Base-by-base conservation (phyloP, 1,140 invertebrate genomes). In the Pygmarrhopalites habei region DNA sequence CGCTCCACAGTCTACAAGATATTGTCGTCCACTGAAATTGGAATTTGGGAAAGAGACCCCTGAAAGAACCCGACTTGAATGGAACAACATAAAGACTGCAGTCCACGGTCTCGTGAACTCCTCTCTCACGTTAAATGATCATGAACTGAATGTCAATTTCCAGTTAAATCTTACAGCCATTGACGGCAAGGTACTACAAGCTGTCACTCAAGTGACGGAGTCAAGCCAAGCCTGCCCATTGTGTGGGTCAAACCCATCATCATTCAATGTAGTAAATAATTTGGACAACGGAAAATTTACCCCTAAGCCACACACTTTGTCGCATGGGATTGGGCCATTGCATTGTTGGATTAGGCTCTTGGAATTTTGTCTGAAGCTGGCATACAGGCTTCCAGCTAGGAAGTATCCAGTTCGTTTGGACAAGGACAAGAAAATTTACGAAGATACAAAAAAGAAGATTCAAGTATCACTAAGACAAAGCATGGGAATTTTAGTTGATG, bases 401-500 rank as follows among this genome's bases (percentile, higher is more conserved):
- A 12, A n/a, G 12, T 12, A 12, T 12, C 39, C 12, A n/a, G 39
- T n/a, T 12, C 12, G 39, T 12, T 41, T n/a, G n/a, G 39, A 41
- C 39, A 41, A 12, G 12, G n/a, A 41, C n/a, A 41, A 41, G 39
- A 12, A 41, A 41, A 12, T 41, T 41, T 12, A 12, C 12, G 39
- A 41, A 12, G 39, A 12, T 12, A 12, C 12, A 12, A 64, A 64
- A 58, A 14, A 5, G 19, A 3, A 12, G 17, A 49, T 64, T 19
- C 58, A 60, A 47, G 4, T 30, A 49, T 29, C 39, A 35, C 15
- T 65, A 17, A 10, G 12, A 4, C 2, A 57, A n/a, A 19, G 41
- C 7, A 2, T 65, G 25, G 47, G 49, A 14, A 26, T 65, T n/a
- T 3, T 14, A 56, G n/a, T n/a, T n/a, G n/a, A n/a, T n/a, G n/a